Conservation (phyloP, 2,888 invertebrate species). For the Macrosoma leucophasiata region DNA sequence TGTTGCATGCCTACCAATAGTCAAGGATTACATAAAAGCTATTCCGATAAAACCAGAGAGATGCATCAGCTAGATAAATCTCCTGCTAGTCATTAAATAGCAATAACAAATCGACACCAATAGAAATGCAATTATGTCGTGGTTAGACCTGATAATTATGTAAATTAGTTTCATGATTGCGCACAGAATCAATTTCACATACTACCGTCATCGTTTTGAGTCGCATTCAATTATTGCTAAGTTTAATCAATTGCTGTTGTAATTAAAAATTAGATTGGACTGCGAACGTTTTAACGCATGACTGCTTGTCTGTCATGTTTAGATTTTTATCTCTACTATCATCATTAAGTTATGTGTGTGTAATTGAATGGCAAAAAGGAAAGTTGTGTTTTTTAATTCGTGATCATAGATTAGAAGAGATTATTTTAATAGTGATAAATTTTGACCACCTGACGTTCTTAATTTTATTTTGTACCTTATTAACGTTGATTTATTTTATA, state of each 20-base stretch:
- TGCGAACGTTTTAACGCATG: not conserved
- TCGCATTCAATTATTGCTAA: slow-evolving; percentile 36
- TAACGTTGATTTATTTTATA: too few relatives aligned
- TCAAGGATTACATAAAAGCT: too few relatives aligned
- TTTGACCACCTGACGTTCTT: too few relatives aligned
- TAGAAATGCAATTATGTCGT: slow-evolving; percentile 49
- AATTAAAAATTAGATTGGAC: slow-evolving; percentile 1
- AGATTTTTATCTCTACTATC: not conserved
- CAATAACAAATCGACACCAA: slow-evolving; percentile 53
- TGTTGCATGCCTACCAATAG: too few relatives aligned
- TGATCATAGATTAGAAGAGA: slow-evolving; percentile 10
- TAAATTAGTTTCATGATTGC: slow-evolving; percentile 53
- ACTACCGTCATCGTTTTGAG: slow-evolving; percentile 33
- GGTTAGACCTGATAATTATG: slow-evolving; percentile 45
- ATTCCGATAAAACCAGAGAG: too few relatives aligned
- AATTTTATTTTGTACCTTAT: too few relatives aligned
- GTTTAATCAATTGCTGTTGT: slow-evolving; percentile 19
- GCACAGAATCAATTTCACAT: slow-evolving; percentile 41
- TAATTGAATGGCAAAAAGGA: not conserved
- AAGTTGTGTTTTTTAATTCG: not conserved
- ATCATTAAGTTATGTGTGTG: not conserved
- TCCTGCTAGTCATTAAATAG: slow-evolving; percentile 27
- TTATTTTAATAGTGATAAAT: too few relatives aligned
- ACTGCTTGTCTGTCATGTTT: not conserved
- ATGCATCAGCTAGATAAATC: too few relatives aligned